These are phyloP conservation scores for Parazoanthus atlanticus DNA, from an alignment of 92 coral and sea anemone species.

Conservation along the genomic window DNA sequence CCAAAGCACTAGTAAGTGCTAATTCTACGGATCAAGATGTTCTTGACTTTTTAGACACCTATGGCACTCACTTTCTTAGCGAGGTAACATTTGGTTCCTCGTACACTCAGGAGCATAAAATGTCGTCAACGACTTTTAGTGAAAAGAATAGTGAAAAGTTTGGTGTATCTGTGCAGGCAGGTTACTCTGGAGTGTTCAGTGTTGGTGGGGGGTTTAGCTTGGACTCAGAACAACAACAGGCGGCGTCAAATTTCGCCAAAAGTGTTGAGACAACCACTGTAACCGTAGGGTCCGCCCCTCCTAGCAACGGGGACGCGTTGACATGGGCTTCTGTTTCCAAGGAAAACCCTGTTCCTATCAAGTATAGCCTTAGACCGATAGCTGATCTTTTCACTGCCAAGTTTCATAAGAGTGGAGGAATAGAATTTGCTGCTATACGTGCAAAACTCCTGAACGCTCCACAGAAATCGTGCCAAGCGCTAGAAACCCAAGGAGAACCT, in stretches of 20 bases:
- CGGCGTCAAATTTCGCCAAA: constrained; percentile 60
- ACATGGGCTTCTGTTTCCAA: constrained; percentile 61
- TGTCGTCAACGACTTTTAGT: too few species aligned
- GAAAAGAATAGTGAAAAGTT: not conserved
- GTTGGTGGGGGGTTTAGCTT: constrained; percentile 62
- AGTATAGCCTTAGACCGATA: constrained; percentile 51
- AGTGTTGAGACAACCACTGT: constrained; percentile 56
- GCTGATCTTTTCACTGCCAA: constrained; percentile 44
- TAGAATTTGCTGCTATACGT: too few species aligned
- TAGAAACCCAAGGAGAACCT: too few species aligned
- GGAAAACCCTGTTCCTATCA: constrained; percentile 62
- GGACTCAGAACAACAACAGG: constrained; percentile 52
- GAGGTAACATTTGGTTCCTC: too few species aligned
- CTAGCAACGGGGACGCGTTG: constrained; percentile 64
- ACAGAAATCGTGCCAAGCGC: too few species aligned
- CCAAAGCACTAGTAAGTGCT: too few species aligned
- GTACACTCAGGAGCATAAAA: too few species aligned
- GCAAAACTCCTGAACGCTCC: too few species aligned
- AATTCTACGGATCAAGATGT: too few species aligned
- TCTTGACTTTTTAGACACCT: too few species aligned
- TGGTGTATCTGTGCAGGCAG: constrained; percentile 62
- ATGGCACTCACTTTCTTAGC: too few species aligned
- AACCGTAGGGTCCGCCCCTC: constrained; percentile 66
- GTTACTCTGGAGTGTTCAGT: constrained; percentile 63
- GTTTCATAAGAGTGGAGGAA: not conserved